Conservation (phyloP, 2,888 invertebrate genomes). For the Odontocolon sp. region DNA sequence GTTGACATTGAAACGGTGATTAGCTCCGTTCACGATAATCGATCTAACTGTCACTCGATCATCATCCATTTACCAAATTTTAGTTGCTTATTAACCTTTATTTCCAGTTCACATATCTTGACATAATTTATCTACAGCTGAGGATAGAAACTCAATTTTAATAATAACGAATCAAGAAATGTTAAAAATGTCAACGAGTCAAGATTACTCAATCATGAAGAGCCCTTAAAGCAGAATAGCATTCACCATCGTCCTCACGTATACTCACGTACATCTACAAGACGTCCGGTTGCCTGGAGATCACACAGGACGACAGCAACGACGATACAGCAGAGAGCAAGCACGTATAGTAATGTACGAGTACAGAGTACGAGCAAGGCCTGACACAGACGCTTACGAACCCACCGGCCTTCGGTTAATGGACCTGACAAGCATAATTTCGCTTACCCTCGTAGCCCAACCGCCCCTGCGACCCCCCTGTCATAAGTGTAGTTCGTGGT, state of each 20-base stretch:
- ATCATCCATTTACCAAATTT: slow-evolving; percentile 12
- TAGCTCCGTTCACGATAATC: slow-evolving; percentile 21
- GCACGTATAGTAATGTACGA: slow-evolving; percentile 31
- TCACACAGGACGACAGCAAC: slow-evolving; percentile 48
- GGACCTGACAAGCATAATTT: slow-evolving; percentile 78
- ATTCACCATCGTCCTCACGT: slow-evolving; percentile 13
- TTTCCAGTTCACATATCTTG: no score
- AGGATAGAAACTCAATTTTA: no score
- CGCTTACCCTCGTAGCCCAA: slow-evolving; percentile 75
- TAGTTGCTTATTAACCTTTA: not conserved
- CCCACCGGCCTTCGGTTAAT: slow-evolving; percentile 71
- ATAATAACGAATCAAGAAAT: not conserved
- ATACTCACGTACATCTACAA: slow-evolving; percentile 30
- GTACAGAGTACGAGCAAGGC: slow-evolving; percentile 33
- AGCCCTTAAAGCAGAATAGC: slow-evolving; percentile 18
- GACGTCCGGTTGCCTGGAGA: slow-evolving; percentile 37
- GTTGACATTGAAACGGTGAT: slow-evolving; percentile 31
- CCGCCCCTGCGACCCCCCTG: slow-evolving; percentile 68
- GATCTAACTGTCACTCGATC: slow-evolving; percentile 19
- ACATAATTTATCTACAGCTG: no score
- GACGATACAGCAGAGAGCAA: slow-evolving; percentile 15
- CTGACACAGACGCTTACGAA: slow-evolving; percentile 61
- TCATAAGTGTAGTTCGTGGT: slow-evolving; percentile 71
- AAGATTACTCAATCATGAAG: slow-evolving; percentile 7
- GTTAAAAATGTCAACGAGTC: not conserved